Conservation (phyloP, 2,888 invertebrate genomes). For the Sinhomidia bicolor region DNA sequence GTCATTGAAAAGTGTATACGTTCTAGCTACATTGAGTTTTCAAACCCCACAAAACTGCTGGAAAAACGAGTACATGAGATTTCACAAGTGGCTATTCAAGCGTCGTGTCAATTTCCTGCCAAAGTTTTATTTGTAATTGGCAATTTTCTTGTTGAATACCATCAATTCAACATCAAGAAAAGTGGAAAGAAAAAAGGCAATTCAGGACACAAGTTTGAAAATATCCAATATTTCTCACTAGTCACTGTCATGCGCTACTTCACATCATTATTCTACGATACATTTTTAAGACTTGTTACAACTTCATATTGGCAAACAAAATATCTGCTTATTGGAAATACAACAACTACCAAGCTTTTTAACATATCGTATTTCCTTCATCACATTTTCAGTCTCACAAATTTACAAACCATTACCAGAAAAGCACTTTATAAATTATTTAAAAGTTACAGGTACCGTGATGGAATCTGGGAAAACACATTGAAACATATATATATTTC, state of each 20-base stretch:
- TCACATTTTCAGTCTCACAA: slow-evolving; percentile 56
- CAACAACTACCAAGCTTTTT: too few species aligned
- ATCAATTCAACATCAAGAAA: background rate
- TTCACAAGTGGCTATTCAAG: slow-evolving; percentile 11
- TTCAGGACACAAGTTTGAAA: too few species aligned
- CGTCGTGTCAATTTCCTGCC: background rate
- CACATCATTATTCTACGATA: too few species aligned
- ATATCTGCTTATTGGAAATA: slow-evolving; percentile 1
- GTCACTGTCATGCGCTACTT: too few species aligned
- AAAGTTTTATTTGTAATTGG: slow-evolving; percentile 14
- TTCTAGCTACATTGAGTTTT: too few species aligned
- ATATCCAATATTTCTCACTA: background rate
- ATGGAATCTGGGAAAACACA: background rate
- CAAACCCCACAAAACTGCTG: background rate
- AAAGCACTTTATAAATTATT: background rate
- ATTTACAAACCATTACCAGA: slow-evolving; percentile 15
- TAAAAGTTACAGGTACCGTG: background rate
- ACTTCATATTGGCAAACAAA: too few species aligned
- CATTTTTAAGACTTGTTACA: too few species aligned
- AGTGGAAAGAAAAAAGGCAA: too few species aligned
- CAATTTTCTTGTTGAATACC: slow-evolving; percentile 3
- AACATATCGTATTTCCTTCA: background rate
- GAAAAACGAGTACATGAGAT: background rate
- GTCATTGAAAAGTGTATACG: background rate
- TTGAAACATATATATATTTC: background rate